phyloP scores from a whole-genome alignment of 2,888 invertebrate genomes.

The Hololepta plana region DNA sequence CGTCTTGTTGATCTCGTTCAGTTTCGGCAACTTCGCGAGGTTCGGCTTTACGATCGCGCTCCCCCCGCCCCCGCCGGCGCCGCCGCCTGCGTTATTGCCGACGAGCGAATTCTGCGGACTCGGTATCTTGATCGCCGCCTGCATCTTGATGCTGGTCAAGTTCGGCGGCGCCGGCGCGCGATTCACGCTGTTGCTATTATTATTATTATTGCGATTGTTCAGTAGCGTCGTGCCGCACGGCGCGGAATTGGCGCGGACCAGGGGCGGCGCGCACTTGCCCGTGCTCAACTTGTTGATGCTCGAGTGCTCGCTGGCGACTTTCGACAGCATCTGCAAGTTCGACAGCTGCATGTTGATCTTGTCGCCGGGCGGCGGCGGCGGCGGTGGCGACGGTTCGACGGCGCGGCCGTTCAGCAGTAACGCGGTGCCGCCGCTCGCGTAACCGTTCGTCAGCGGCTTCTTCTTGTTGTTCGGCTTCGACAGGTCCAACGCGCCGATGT shows the following conservation, averaged over 20 bases:
- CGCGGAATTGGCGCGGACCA: too few species aligned
- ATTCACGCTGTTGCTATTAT: too few species aligned
- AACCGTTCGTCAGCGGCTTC: conserved; percentile 10
- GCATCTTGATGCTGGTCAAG: conserved; percentile 4
- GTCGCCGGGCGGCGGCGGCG: conserved; percentile 8
- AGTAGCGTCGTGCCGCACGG: too few species aligned
- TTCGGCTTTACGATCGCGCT: conserved; percentile 10
- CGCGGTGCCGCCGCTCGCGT: conserved; percentile 6
- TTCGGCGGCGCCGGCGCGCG: conserved; percentile 10
- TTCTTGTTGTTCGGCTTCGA: conserved; percentile 22
- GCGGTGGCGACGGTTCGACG: conserved; percentile 6
- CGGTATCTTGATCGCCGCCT: conserved; percentile 19
- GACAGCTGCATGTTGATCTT: conserved; percentile 17
- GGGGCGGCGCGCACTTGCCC: too few species aligned
- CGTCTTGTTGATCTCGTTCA: conserved; percentile 29
- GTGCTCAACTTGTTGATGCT: conserved; percentile 13
- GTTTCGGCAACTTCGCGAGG: conserved; percentile 23
- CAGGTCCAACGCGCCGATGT: conserved; percentile 28
- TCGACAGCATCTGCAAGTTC: conserved; percentile 36
- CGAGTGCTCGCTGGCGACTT: conserved; percentile 23
- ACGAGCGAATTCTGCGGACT: neutral
- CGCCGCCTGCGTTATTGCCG: too few species aligned
- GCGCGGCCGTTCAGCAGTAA: conserved; percentile 8
- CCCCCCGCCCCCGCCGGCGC: too few species aligned
- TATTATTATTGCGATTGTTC: too few species aligned